These are phyloP conservation scores for Poeciliopsis prolifica DNA, from an alignment of 2,113 vertebrate species.

Conservation along the genomic window DNA sequence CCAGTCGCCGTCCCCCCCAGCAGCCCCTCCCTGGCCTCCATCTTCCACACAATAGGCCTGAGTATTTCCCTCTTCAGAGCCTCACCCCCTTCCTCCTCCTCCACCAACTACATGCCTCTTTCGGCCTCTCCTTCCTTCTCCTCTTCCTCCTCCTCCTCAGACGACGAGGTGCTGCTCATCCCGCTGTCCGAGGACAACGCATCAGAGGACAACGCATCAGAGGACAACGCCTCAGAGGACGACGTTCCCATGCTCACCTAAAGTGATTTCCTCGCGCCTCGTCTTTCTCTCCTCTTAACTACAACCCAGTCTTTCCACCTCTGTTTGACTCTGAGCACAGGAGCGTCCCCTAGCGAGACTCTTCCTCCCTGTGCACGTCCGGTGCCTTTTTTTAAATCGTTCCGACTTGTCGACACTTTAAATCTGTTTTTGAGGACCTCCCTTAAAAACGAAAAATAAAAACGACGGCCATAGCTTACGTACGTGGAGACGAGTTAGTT, in stretches of 20 bases:
- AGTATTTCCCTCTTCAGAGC: constrained; percentile 73
- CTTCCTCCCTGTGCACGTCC: constrained; percentile 69
- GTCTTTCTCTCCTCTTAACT: constrained; percentile 24
- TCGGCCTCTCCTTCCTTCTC: constrained; percentile 75
- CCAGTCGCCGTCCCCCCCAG: constrained; percentile 64
- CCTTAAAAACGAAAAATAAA: constrained; percentile 1
- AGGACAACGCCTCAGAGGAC: constrained; percentile 82
- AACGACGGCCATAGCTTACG: neutral
- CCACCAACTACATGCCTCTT: constrained; percentile 71
- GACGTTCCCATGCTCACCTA: constrained; percentile 88
- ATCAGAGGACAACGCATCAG: constrained; percentile 78
- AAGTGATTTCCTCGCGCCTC: constrained; percentile 33
- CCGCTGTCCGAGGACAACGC: constrained; percentile 85
- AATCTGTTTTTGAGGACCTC: constrained; percentile 43
- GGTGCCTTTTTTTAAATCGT: constrained; percentile 80
- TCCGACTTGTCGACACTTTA: constrained; percentile 46
- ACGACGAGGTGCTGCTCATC: constrained; percentile 89
- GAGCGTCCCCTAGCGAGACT: constrained; percentile 43
- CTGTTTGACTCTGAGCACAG: constrained; percentile 69
- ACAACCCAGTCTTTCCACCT: constrained; percentile 52
- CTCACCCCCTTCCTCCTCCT: constrained; percentile 65
- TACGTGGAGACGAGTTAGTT: constrained; percentile 40
- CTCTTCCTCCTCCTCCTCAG: constrained; percentile 72
- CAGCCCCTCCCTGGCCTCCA: constrained; percentile 74
- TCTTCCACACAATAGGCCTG: constrained; percentile 73